Percentiles rank a stretch among this genome's conserved stretches.
Conservation (phyloP, 2,797 vertebrate genomes). For the Atherinosoma microstoma region DNA sequence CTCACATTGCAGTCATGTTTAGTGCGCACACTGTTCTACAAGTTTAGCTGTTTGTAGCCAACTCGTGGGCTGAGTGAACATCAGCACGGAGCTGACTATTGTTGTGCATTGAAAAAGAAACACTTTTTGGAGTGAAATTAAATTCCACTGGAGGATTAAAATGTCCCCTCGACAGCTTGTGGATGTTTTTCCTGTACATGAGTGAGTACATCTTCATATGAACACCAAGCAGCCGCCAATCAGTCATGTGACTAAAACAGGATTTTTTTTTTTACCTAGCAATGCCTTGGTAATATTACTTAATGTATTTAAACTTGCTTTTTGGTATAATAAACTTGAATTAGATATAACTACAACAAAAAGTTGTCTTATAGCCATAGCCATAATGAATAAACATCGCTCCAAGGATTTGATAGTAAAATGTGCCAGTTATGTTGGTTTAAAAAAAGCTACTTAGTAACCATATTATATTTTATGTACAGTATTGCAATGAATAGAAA, state of each 20-base stretch:
- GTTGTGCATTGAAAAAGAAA: background rate
- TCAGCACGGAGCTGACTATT: background rate
- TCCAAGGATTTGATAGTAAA: too few species aligned
- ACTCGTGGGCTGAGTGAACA: conserved; percentile 2
- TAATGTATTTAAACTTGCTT: background rate
- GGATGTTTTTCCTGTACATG: background rate
- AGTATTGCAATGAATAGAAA: too few species aligned
- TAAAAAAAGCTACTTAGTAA: too few species aligned
- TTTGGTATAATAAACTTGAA: background rate
- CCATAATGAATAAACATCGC: background rate
- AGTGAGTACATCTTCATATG: conserved; percentile 22
- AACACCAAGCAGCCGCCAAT: background rate
- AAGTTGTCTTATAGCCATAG: background rate
- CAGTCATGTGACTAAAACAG: background rate
- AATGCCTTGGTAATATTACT: background rate
- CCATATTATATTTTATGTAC: too few species aligned
- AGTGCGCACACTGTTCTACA: background rate
- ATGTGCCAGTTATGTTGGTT: too few species aligned
- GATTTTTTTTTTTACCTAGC: background rate
- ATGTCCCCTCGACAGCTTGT: too few species aligned
- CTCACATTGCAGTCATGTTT: conserved; percentile 57
- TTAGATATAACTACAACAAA: background rate
- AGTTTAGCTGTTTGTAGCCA: conserved; percentile 11
- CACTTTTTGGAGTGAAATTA: background rate
- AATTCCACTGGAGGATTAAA: background rate